Percentiles rank a stretch among this genome's conserved stretches.
Evolutionary conservation across 1,140 invertebrate species (phyloP).

Genomic region (Araneus ventricosus): DNA sequence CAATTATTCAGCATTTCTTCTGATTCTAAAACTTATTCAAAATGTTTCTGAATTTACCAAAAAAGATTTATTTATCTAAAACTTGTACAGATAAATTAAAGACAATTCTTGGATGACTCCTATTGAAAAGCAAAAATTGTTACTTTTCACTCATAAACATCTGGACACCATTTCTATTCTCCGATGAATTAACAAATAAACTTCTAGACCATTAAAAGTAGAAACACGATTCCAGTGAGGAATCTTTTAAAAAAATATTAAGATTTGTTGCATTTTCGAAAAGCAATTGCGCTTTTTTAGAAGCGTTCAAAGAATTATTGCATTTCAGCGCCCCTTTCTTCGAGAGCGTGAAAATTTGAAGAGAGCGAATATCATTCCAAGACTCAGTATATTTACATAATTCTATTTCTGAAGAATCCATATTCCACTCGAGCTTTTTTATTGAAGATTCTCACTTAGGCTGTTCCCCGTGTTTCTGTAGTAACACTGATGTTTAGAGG

Average conservation of each 20-base stretch:
- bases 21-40: too few relatives aligned
- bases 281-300: not conserved
- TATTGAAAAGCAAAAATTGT: too few relatives aligned
- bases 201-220: too few relatives aligned
- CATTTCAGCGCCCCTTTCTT: not conserved
- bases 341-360: not conserved
- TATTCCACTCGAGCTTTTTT: not conserved
- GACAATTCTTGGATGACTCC: too few relatives aligned
- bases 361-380: not conserved
- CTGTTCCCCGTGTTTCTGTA: not conserved
- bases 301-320: not conserved
- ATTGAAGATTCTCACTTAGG: not conserved
- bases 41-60: too few relatives aligned
- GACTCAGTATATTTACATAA: slow-evolving; percentile 1
- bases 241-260: not conserved
- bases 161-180: too few relatives aligned
- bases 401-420: not conserved
- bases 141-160: too few relatives aligned
- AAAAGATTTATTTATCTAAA: too few relatives aligned
- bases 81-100: too few relatives aligned
- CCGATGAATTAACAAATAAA: too few relatives aligned
- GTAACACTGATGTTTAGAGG: not conserved
- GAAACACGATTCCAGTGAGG: not conserved
- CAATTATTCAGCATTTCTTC: too few relatives aligned
- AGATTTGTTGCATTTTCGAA: not conserved